Conservation (phyloP, 2,888 invertebrate genomes). For the Zonitis immaculata region DNA sequence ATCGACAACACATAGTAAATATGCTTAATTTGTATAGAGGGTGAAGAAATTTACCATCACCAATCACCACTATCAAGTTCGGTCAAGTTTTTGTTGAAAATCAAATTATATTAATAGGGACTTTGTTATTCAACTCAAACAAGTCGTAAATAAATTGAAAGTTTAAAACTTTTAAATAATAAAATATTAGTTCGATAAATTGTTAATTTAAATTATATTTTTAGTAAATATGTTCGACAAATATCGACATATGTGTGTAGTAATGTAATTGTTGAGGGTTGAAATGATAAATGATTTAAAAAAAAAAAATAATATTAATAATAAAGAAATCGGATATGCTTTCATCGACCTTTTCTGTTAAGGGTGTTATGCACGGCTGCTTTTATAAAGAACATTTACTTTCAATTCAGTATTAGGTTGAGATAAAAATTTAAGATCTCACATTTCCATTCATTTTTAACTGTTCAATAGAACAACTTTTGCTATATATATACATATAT, state of each 20-base stretch:
- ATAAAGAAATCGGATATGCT: conserved; percentile 14
- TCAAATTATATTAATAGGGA: conserved; percentile 12
- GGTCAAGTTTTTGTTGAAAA: conserved; percentile 11
- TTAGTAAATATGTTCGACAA: conserved; percentile 5
- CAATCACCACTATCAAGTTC: too few relatives aligned
- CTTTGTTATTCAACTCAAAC: conserved; percentile 4
- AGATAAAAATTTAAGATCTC: conserved; percentile 19
- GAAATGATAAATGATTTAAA: conserved; percentile 14
- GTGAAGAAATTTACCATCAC: conserved; percentile 11
- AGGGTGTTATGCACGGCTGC: conserved; percentile 15
- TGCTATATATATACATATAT: too few relatives aligned
- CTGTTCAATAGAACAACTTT: conserved; percentile 10
- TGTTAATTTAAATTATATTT: too few relatives aligned
- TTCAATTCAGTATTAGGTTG: conserved; percentile 15
- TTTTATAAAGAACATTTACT: conserved; percentile 22
- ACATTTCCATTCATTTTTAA: conserved; percentile 17
- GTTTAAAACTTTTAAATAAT: not conserved
- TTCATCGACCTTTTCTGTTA: conserved; percentile 18
- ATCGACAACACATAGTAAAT: conserved; percentile 17
- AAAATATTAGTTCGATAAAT: too few relatives aligned
- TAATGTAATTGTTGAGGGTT: not conserved
- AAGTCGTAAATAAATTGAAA: conserved; percentile 11
- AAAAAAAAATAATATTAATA: too few relatives aligned
- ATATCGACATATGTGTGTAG: conserved; percentile 8
- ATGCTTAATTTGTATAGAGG: conserved; percentile 16